Conservation (phyloP, 1,140 invertebrate species). For the Drosophila varians region DNA sequence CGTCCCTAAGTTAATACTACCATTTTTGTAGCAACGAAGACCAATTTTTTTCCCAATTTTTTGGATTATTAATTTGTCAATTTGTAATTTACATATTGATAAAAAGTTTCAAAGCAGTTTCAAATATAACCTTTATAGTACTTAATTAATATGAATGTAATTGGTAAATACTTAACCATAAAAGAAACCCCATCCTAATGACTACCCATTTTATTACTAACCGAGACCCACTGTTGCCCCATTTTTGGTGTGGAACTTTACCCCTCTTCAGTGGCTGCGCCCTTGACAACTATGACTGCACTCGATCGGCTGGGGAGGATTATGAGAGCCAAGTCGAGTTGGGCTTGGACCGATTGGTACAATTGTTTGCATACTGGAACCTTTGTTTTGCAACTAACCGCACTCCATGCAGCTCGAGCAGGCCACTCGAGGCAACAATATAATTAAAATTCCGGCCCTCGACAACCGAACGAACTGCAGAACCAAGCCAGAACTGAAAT, state of each 20-base stretch:
- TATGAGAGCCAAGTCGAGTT: conserved; percentile 4
- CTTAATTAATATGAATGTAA: no score
- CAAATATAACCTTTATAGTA: no score
- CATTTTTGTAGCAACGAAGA: no score
- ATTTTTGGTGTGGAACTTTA: conserved; percentile 58
- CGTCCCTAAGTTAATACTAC: no score
- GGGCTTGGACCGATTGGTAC: neutral
- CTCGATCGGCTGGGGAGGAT: conserved; percentile 38
- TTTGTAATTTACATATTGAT: no score
- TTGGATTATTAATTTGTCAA: no score
- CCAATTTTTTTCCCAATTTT: no score
- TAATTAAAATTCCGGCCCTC: conserved; percentile 69
- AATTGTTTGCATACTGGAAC: conserved; percentile 45
- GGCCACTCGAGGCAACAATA: conserved; percentile 49
- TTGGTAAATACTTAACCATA: no score
- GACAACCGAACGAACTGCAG: conserved; percentile 4
- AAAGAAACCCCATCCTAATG: no score
- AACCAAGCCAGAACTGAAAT: conserved; percentile 4
- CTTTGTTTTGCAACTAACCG: conserved; percentile 30
- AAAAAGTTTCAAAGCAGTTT: no score
- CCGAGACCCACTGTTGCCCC: conserved; percentile 6
- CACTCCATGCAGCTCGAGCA: conserved; percentile 9
- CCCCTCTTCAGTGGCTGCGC: conserved; percentile 22
- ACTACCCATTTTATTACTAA: neutral
- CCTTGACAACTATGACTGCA: conserved; percentile 39